phyloP scores from a whole-genome alignment of 2,888 invertebrate species.

The Slavum lentiscoides region DNA sequence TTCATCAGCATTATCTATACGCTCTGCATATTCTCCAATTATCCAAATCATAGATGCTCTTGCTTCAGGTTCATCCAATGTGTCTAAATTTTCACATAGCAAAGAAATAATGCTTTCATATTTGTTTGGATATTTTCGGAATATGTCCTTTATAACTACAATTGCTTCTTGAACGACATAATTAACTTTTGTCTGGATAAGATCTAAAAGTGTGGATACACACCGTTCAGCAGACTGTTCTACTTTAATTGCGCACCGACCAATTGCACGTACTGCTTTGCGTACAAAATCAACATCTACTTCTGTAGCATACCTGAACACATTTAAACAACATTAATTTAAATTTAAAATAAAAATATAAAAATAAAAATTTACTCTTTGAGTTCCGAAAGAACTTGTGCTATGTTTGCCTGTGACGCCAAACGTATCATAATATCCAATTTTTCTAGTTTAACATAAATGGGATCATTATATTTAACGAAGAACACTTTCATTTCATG shows the following conservation, averaged over 20 bases:
- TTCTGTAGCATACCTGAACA: slow-evolving; percentile 82
- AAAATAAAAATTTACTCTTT: slow-evolving; percentile 71
- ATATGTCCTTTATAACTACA: slow-evolving; percentile 97
- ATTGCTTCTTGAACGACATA: slow-evolving; percentile 99
- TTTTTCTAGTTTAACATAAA: slow-evolving; percentile 98
- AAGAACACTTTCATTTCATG: slow-evolving; percentile 99
- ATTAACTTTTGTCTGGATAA: slow-evolving; percentile 99
- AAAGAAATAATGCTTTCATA: slow-evolving; percentile 99
- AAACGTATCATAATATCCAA: slow-evolving; percentile 98
- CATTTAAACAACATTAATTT: slow-evolving; percentile 54
- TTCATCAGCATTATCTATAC: slow-evolving; percentile 99
- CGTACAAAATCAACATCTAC: slow-evolving; percentile 99
- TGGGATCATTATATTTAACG: slow-evolving; percentile 99
- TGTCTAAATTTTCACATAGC: slow-evolving; percentile 97
- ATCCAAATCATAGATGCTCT: slow-evolving; percentile 93
- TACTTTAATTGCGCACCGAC: slow-evolving; percentile 96
- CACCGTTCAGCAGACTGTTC: slow-evolving; percentile 98
- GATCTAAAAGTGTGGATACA: slow-evolving; percentile 93
- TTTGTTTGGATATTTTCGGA: slow-evolving; percentile 97
- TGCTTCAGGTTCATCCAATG: slow-evolving; percentile 97
- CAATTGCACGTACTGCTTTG: slow-evolving; percentile 97
- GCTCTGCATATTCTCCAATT: slow-evolving; percentile 95
- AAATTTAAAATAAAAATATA: not conserved
- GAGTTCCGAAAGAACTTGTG: slow-evolving; percentile 94
- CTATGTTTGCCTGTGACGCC: slow-evolving; percentile 96